These are phyloP conservation scores for Bos javanicus DNA, from an alignment of 2,113 vertebrate species.

Conservation along the genomic window DNA sequence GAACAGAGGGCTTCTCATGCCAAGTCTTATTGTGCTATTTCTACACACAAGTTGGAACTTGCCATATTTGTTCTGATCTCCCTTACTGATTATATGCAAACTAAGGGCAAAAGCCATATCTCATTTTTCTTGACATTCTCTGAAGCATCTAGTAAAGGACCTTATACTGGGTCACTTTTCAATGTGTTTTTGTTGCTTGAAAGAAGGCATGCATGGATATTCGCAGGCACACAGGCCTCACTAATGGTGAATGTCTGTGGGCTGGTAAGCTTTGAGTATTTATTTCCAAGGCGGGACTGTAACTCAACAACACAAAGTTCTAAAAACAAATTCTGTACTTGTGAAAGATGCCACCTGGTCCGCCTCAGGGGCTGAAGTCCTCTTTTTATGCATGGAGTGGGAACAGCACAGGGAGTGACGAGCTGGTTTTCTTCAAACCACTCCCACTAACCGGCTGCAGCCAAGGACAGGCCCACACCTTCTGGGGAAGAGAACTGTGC, in stretches of 20 bases:
- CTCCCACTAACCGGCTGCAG: conserved; percentile 22
- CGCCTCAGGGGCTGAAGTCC: conserved; percentile 60
- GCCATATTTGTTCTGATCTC: background rate
- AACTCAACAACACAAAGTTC: conserved; percentile 69
- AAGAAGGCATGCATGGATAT: background rate
- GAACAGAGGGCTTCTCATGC: background rate
- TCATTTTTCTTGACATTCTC: background rate
- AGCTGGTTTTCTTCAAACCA: conserved; percentile 48
- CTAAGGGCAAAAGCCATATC: background rate
- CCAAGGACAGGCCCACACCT: conserved; percentile 46
- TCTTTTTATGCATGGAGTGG: conserved; percentile 55
- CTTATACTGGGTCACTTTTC: background rate
- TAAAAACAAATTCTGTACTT: conserved; percentile 71
- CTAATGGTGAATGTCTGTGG: background rate
- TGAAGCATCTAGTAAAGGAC: background rate
- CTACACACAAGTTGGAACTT: background rate
- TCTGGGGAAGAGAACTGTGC: background rate
- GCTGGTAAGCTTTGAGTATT: conserved; percentile 20
- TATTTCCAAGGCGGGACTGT: conserved; percentile 50
- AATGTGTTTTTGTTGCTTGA: background rate
- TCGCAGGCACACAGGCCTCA: background rate
- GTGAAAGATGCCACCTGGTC: conserved; percentile 72
- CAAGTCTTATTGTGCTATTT: background rate
- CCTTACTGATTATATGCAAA: background rate
- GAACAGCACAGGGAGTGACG: conserved; percentile 38